A percentile compares a stretch with the other conserved stretches of the same genome.
Evolutionary conservation across 2,113 vertebrate species (phyloP).

Genomic region (Pantherophis guttatus): DNA sequence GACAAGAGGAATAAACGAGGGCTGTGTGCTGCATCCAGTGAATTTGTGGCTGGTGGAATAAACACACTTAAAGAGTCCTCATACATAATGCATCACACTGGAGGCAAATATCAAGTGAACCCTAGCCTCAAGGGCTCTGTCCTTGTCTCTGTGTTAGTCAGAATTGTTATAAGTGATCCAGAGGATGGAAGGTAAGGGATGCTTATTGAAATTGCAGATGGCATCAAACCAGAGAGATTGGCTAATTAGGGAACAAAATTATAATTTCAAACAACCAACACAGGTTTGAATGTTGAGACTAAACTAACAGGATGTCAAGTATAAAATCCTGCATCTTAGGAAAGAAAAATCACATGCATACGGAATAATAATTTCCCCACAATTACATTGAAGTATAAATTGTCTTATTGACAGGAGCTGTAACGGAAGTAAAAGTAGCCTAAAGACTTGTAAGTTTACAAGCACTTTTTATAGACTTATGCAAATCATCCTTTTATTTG

Average conservation of each 20-base stretch:
- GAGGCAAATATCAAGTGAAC: neutral
- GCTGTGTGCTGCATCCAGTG: neutral
- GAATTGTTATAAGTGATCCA: neutral
- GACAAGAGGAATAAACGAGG: neutral
- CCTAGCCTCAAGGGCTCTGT: neutral
- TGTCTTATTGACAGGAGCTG: neutral
- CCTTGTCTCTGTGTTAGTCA: neutral
- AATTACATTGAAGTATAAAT: neutral
- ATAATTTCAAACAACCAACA: neutral
- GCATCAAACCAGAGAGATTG: neutral
- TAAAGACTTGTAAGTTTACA: neutral
- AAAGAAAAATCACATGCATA: neutral
- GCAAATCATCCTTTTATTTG: neutral
- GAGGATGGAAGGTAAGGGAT: neutral
- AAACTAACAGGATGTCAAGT: neutral
- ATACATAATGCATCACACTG: neutral
- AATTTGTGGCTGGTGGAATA: neutral
- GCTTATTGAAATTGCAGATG: neutral
- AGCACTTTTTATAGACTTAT: neutral
- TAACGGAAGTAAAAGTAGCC: neutral
- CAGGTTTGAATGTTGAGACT: neutral
- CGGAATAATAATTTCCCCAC: neutral
- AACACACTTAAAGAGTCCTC: neutral
- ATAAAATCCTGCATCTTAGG: neutral
- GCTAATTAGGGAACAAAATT: neutral